These are phyloP conservation scores for Adelphocoris suturalis DNA, from an alignment of 2,888 invertebrate species.

Conservation along the genomic window DNA sequence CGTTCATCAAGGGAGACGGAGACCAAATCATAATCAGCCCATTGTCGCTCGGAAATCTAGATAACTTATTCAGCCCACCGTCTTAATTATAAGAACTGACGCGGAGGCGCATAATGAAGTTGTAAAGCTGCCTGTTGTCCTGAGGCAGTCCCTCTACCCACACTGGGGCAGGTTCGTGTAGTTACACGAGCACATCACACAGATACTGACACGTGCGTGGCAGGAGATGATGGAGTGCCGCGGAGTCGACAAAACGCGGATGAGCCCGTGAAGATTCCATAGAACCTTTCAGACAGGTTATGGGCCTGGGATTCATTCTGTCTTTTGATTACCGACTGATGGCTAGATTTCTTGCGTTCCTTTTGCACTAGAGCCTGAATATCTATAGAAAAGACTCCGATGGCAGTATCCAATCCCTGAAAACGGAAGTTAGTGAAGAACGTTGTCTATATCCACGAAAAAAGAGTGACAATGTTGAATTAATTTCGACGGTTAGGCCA, in stretches of 20 bases:
- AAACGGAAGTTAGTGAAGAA: too few species aligned
- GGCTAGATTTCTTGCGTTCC: not conserved
- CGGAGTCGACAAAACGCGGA: slow-evolving; percentile 6
- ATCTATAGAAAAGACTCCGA: too few species aligned
- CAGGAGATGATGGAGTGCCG: slow-evolving; percentile 33
- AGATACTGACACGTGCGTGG: not conserved
- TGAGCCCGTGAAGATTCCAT: not conserved
- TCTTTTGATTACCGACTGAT: not conserved
- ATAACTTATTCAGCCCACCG: slow-evolving; percentile 57
- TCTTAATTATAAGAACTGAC: slow-evolving; percentile 61
- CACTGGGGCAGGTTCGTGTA: not conserved
- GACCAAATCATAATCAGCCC: slow-evolving; percentile 20
- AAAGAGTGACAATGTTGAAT: too few species aligned
- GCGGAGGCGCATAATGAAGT: slow-evolving; percentile 62
- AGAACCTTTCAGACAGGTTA: not conserved
- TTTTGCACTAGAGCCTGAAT: too few species aligned
- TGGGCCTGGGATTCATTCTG: not conserved
- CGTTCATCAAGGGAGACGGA: slow-evolving; percentile 27
- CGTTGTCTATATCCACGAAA: too few species aligned
- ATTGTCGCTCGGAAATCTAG: slow-evolving; percentile 49
- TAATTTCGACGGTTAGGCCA: too few species aligned
- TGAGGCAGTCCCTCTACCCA: not conserved
- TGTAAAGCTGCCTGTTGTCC: slow-evolving; percentile 53
- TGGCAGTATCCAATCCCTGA: too few species aligned
- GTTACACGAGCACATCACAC: not conserved